Conservation (phyloP, 2,113 vertebrate species). For the Seriola aureovittata region DNA sequence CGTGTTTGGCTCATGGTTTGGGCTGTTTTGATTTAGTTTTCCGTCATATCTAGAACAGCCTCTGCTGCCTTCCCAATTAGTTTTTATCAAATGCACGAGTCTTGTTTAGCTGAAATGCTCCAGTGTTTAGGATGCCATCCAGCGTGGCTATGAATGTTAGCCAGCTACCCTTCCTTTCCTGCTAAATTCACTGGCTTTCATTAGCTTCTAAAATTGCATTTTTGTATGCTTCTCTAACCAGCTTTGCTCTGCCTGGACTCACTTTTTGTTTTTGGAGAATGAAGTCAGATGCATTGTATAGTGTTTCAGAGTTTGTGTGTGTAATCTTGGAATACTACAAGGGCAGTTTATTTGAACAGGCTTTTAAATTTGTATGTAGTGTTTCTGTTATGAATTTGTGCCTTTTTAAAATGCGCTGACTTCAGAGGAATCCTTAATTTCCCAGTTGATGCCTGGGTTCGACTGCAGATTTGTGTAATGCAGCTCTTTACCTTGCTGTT, state of each 20-base stretch:
- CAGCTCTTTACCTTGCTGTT: background rate
- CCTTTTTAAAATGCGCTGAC: background rate
- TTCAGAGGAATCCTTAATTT: background rate
- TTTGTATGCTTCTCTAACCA: constrained; percentile 20
- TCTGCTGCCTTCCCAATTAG: constrained; percentile 22
- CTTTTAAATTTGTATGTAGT: background rate
- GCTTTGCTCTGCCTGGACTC: background rate
- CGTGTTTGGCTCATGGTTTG: background rate
- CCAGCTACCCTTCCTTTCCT: constrained; percentile 9
- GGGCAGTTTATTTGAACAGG: background rate
- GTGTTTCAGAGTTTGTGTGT: background rate
- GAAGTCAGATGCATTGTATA: background rate
- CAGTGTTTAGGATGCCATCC: constrained; percentile 19
- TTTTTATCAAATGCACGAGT: constrained; percentile 9
- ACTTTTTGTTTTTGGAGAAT: background rate
- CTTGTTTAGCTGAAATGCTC: constrained; percentile 4
- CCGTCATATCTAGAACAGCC: background rate
- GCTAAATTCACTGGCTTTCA: constrained; percentile 35
- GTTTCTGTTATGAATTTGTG: background rate
- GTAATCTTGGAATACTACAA: background rate
- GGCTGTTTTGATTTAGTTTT: background rate
- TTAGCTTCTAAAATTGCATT: constrained; percentile 18
- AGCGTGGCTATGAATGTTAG: background rate
- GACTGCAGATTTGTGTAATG: background rate
- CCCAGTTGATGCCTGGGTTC: background rate